Evolutionary conservation across 2,797 vertebrate species (phyloP), one percentile per base, ranked within the genome.

Genomic region (Percopsis omiscomaycus): DNA sequence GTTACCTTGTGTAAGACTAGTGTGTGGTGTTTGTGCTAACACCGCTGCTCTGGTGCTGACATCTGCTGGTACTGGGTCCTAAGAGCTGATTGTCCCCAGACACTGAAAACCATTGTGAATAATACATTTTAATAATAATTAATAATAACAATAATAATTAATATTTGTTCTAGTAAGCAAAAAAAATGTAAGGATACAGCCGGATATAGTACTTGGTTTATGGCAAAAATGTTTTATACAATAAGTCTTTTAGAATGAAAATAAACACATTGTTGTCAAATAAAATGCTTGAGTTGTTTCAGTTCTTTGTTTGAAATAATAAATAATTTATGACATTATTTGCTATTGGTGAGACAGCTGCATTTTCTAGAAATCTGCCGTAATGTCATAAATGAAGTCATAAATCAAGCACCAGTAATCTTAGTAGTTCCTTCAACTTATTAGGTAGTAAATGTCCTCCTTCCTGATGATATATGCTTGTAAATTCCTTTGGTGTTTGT

Each of bases 1-100:
- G 44, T 5, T 59, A 73, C 30, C 50, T 69, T 32, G 61, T 55
- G 59, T 55, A 15, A 12, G 22, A 42, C 44, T 27, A 42, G 69
- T 11, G 50, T 22, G 12, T 27, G 44, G 11, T 55, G 44, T 46
- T 45, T 59, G 49, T 54, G 22, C 30, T 14, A 12, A 59, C 60
- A 61, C 50, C 57, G n/a, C 8, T 9, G 6, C 37, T 37, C 69
- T 45, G 14, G 61, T 22, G 4, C 60, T 78, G 72, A 77, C 71
- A 53, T 79, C 79, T 81, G 52, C 73, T 73, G 75, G 77, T 59
- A 71, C 53, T 73, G 63, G 37, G 5, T 9, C 37, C 9, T 53
- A 46, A 79, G 13, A 56, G n/a, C 45, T 32, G 22, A 61, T 14
- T 52, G 30, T 27, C 14, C 12, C 9, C 13, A 22, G 8, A 22